Base-by-base conservation (phyloP, 2,888 invertebrate genomes). In the Epistrophe eligans region DNA sequence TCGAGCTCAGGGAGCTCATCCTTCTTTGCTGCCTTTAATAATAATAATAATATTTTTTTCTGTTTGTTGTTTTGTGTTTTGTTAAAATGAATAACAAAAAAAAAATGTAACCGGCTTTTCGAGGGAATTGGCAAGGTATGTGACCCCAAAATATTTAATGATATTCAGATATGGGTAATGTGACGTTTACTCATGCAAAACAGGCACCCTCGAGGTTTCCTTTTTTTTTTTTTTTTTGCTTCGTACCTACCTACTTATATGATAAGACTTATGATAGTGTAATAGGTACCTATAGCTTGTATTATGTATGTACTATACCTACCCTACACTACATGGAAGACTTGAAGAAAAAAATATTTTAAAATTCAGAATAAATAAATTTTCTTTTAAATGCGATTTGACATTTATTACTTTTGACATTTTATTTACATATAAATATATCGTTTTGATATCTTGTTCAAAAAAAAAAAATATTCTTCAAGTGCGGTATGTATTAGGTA, bases 71-170 rank as follows among this genome's bases (percentile, higher is more conserved):
- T 43, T 45, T 57, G 43, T 62, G n/a, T 43, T 43, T 45, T 57
- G 43, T 38, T 19, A 10, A 11, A 8, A 8, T 9, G 4, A 11
- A 28, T 40, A 13, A 45, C 57, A 17, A 48, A 17, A 48, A 17
- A 40, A 66, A 19, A 40, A 40, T 66, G 4, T 48, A 67, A 73
- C 66, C 28, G 70, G 64, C 57, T 35, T 62, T 58, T 32, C 35
- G 66, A 43, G 35, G 35, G 40, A 73, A 55, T 67, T 24, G 74
- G 45, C 35, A 64, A 48, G 67, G 76, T 81, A 62, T 57, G 70
- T 48, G 81, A 81, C 76, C 76, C 40, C 81, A 74, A 82, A 77
- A 80, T 40, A 77, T 81, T 66, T 77, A 82, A 71, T 50, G 57
- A 66, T 52, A 80, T 73, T 74, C 66, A 55, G 43, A 45, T 79